phyloP scores from a whole-genome alignment of 2,113 vertebrate genomes.

The Cinclus cinclus region DNA sequence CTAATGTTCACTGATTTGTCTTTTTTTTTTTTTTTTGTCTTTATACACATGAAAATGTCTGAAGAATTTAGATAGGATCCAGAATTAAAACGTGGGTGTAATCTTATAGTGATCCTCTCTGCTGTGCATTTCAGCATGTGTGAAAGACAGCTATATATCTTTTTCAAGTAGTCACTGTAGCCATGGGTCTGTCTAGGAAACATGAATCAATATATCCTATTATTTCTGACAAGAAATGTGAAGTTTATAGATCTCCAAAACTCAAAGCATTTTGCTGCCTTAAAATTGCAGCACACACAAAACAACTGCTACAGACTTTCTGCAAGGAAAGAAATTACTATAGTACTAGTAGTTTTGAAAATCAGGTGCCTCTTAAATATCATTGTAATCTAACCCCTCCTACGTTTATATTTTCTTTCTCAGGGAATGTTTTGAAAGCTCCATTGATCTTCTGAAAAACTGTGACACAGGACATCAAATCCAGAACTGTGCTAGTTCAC shows the following conservation, averaged over 20 bases:
- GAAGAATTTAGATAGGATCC: background rate
- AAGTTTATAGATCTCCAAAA: background rate
- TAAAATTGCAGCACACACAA: background rate
- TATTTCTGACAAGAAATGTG: background rate
- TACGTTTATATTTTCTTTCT: background rate
- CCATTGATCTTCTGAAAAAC: background rate
- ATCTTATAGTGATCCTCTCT: background rate
- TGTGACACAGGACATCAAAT: background rate
- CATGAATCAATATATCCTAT: background rate
- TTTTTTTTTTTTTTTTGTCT: background rate
- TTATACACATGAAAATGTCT: background rate
- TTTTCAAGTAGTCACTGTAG: background rate
- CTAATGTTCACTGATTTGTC: background rate
- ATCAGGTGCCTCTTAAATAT: background rate
- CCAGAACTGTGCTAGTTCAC: background rate
- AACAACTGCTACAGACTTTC: background rate
- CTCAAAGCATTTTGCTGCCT: background rate
- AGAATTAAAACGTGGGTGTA: background rate
- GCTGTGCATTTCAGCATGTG: fast-evolving
- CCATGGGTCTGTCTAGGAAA: background rate
- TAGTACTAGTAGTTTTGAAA: background rate
- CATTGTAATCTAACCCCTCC: background rate
- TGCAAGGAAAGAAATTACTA: background rate
- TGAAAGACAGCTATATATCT: background rate
- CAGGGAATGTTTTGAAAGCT: background rate